These are phyloP conservation scores for Clivina fossor DNA, from an alignment of 2,888 invertebrate genomes.

Conservation along the genomic window DNA sequence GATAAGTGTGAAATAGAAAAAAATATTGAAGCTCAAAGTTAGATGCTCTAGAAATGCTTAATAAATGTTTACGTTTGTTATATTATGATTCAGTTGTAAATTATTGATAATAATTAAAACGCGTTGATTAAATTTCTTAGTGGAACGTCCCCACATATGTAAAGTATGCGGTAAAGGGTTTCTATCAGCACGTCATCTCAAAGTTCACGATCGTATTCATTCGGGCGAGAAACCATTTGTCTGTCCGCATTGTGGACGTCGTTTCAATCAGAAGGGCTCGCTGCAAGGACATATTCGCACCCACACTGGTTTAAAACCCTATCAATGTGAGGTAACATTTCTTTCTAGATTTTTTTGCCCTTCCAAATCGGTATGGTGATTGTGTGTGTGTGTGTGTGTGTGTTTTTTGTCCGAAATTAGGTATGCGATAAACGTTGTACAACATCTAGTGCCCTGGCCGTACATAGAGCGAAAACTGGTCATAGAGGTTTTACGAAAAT, in stretches of 20 bases:
- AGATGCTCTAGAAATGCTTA: too few relatives aligned
- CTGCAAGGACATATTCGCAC: slow-evolving; percentile 39
- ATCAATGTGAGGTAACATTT: slow-evolving; percentile 29
- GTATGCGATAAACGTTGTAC: slow-evolving; percentile 31
- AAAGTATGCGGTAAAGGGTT: slow-evolving; percentile 43
- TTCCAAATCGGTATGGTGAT: neutral
- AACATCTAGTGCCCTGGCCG: slow-evolving; percentile 23
- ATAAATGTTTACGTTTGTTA: too few relatives aligned
- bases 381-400: neutral
- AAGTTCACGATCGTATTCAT: slow-evolving; percentile 42
- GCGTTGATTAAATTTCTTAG: slow-evolving; percentile 35
- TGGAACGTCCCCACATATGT: slow-evolving; percentile 42
- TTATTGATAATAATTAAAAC: slow-evolving; percentile 1
- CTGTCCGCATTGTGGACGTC: slow-evolving; percentile 41
- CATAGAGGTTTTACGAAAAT: slow-evolving; percentile 18
- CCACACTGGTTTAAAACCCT: slow-evolving; percentile 31
- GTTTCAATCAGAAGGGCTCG: slow-evolving; percentile 38
- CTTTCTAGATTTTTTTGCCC: neutral
- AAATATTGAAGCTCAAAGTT: neutral
- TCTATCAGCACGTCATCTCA: slow-evolving; percentile 42
- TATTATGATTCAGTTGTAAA: neutral
- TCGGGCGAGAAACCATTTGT: slow-evolving; percentile 38
- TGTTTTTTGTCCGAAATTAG: slow-evolving; percentile 2
- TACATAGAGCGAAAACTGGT: slow-evolving; percentile 30
- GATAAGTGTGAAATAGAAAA: neutral